Evolutionary conservation across 2,113 vertebrate genomes (phyloP), one percentile per base, ranked within the genome.

Genomic region (Romanogobio albipinnatus): DNA sequence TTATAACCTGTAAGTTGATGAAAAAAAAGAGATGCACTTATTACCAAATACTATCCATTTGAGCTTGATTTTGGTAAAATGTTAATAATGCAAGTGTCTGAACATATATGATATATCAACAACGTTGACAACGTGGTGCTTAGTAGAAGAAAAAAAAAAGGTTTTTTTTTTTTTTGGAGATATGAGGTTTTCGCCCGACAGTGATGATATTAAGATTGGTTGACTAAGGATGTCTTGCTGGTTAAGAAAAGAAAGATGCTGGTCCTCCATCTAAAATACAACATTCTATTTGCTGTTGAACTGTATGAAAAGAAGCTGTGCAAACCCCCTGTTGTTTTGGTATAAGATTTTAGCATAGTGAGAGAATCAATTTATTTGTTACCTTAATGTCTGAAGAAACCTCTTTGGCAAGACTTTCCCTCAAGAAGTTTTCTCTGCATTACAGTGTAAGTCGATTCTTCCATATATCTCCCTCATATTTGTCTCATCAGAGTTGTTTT

Each of bases 401-500:
- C 70, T 22, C 39, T 19, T 73, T 39, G 66, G 66, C 66, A 39
- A 70, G 17, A 70, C 66, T 70, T 70, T 43, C 36, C 66, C 71
- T 8, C 14, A 76, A 51, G 7, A 51, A 9, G 3, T 47, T 61
- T 64, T 29, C 58, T 62, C n/a, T 26, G 9, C 68, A 11, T 22
- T 39, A 70, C 66, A 9, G 17, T 39, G 29, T 10, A 3, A 58
- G 29, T 14, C 24, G 13, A 29, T 76, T 58, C 49, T 39, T 76
- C n/a, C 15, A 62, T 3, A n/a, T 14, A 19, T 39, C 47, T 15
- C 73, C 26, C 75, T 56, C 51, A n/a, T 77, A n/a, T 81, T 56
- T 51, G 80, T 39, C 80, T 45, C 47, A 53, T 70, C 64, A 53
- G 45, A 82, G 58, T 36, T 84, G 53, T 49, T 59, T 59, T 43